phyloP scores from a whole-genome alignment of 2,113 vertebrate genomes.

The Brachypodius melanocephalos region DNA sequence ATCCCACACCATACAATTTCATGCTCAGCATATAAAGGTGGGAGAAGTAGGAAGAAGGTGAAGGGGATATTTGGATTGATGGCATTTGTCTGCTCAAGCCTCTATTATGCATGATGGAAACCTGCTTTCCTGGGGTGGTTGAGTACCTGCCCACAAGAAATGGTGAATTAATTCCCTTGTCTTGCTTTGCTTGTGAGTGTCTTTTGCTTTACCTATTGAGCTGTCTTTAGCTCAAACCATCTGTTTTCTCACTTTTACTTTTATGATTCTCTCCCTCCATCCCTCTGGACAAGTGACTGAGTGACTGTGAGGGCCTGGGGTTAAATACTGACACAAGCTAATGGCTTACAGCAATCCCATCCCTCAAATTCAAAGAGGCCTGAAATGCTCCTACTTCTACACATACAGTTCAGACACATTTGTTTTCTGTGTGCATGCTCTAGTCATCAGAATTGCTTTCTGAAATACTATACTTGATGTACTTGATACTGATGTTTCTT shows the following conservation, averaged over 20 bases:
- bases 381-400: neutral
- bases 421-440: neutral
- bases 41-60: neutral
- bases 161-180: neutral
- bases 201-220: neutral
- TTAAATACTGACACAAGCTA: neutral
- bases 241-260: neutral
- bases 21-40: neutral
- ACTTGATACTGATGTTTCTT: neutral
- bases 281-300: neutral
- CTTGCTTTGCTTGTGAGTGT: neutral
- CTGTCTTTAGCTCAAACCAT: neutral
- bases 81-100: neutral
- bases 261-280: neutral
- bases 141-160: neutral
- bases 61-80: neutral
- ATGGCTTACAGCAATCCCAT: neutral
- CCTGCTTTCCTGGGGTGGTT: neutral
- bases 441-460: neutral
- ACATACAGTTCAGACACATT: neutral
- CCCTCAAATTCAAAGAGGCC: neutral
- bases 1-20: neutral
- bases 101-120: neutral
- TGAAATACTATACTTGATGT: neutral
- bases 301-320: neutral